Base-by-base conservation (phyloP, 2,888 invertebrate species). In the Drosophila incognita region DNA sequence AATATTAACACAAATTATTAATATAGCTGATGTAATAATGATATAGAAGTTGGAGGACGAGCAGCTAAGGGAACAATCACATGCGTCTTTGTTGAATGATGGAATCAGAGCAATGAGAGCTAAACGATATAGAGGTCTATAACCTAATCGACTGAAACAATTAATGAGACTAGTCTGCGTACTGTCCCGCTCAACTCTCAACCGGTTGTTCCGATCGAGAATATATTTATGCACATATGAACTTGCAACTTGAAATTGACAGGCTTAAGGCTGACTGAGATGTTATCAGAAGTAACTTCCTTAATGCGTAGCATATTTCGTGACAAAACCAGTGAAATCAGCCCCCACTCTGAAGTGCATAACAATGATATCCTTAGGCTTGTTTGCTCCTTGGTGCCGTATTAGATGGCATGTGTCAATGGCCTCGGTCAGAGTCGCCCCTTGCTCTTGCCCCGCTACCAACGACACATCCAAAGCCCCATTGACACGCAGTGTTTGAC, bases 341-440 rank as follows among this genome's bases (percentile, higher is more conserved):
- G 1, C 31, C 5, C 24, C 24, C 4, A 31, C 6, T 29, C n/a
- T 13, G n/a, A n/a, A 7, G 21, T 7, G 52, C 8, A 21, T 21
- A 15, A 13, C 18, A 38, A 24, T 56, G 36, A 46, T 61, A 35
- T 29, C 35, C 31, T 54, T 31, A 24, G 38, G 6, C 35, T 13
- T 57, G 42, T 49, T 35, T 49, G 27, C 10, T 51, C 8, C 18
- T 36, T 46, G 31, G 31, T 46, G 57, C 35, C 51, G 10, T 31
- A 36, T 46, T 65, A 21, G 46, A 65, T 65, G 80, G 46, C 67
- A 71, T 65, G 80, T 76, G 78, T 78, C 80, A 79, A 72, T 78
- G 78, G 66, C 80, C 78, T 33, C 36, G 15, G 35, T 13, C 49
- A 18, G 15, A 35, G 35, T 21, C 56, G 42, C 21, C 31, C 13